These are phyloP conservation scores for Brachymystax lenok DNA, from an alignment of 2,797 vertebrate genomes.

Conservation along the genomic window DNA sequence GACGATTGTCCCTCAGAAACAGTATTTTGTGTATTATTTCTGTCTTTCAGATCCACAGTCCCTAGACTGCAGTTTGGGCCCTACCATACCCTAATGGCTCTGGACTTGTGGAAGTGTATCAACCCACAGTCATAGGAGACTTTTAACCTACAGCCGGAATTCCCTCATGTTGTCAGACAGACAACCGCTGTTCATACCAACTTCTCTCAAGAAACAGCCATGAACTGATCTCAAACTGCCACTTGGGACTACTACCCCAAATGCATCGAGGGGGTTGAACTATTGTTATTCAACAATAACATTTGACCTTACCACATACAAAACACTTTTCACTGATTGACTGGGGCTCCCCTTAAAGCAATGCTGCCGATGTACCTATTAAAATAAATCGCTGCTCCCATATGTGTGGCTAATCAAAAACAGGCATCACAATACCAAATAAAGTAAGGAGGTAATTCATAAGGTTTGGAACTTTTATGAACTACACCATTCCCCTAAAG, in stretches of 20 bases:
- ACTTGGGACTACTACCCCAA: neutral
- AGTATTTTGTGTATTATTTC: neutral
- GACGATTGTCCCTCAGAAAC: neutral
- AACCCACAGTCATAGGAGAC: too few species aligned
- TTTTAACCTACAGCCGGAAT: neutral
- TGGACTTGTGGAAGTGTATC: too few species aligned
- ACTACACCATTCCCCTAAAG: slow-evolving; percentile 12
- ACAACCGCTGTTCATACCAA: neutral
- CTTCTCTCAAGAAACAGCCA: neutral
- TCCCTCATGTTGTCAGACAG: neutral
- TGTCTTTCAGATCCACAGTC: neutral
- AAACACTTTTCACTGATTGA: neutral
- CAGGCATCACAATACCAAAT: slow-evolving; percentile 2
- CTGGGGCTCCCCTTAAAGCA: slow-evolving; percentile 16
- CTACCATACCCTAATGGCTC: neutral
- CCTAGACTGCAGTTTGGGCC: neutral
- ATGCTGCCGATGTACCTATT: slow-evolving; percentile 14
- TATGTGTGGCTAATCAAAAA: slow-evolving; percentile 27
- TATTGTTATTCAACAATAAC: slow-evolving; percentile 17
- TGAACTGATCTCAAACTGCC: neutral
- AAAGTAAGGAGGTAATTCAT: neutral
- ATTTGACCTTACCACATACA: slow-evolving; percentile 16
- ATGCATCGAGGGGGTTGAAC: neutral
- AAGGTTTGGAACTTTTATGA: neutral
- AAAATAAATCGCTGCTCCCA: neutral